Evolutionary conservation across 2,113 vertebrate species (phyloP).

Genomic region (Anseranas semipalmata): DNA sequence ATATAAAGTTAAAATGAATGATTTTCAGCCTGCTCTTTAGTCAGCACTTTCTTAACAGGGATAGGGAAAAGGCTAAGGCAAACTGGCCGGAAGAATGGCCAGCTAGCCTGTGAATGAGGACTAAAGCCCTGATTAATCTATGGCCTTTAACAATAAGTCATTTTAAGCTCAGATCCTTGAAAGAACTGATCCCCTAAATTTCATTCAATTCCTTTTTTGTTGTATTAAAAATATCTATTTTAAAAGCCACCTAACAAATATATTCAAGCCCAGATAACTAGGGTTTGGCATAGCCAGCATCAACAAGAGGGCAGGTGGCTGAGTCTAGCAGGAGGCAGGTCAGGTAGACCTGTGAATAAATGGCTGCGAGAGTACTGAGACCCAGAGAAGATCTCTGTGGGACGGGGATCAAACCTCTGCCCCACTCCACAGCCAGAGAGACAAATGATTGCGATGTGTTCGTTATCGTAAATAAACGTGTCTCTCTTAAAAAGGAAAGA

Average conservation of each 20-base stretch:
- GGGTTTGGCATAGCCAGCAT: neutral
- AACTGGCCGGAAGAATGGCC: neutral
- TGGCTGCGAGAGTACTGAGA: neutral
- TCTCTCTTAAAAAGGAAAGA: conserved; percentile 12
- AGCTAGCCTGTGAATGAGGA: neutral
- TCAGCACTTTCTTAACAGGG: neutral
- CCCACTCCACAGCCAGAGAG: neutral
- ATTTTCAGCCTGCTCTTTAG: neutral
- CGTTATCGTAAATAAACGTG: neutral
- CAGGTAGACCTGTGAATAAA: neutral
- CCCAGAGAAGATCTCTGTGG: neutral
- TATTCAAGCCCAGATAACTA: neutral
- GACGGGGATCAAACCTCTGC: neutral
- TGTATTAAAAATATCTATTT: neutral
- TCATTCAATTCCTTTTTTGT: neutral
- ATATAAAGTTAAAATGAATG: neutral
- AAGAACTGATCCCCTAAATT: neutral
- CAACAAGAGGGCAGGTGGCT: neutral
- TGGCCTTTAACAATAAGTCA: neutral
- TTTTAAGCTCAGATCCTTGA: neutral
- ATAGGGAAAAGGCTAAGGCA: neutral
- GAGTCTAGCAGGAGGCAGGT: neutral
- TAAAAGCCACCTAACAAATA: neutral
- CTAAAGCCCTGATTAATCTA: neutral
- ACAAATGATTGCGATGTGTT: neutral